Base-by-base conservation (phyloP, 2,113 vertebrate genomes). In the Brachirus orientalis region DNA sequence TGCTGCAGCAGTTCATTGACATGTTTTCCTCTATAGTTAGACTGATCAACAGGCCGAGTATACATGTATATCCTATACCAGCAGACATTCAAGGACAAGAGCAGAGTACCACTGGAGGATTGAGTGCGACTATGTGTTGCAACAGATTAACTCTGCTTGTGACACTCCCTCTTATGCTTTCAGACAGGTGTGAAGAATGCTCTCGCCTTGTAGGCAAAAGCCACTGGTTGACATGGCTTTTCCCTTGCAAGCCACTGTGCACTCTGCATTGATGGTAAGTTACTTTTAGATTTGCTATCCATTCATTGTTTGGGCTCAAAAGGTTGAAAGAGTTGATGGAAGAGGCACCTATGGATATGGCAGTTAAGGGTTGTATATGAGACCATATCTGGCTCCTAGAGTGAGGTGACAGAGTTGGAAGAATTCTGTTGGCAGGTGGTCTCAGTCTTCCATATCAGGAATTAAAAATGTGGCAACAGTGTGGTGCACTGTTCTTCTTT, bases 101-200 rank as follows among this genome's bases (percentile, higher is more conserved):
- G 13, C 55, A 79, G 74, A 73, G 82, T 56, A 80, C 79, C 84
- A 76, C 77, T 51, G 75, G 90, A 72, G 88, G 84, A 88, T 90
- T 63, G 86, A 89, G 89, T 87, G 88, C 89, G 92, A 92, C 92
- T 86, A 89, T 91, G 90, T 63, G 86, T 91, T 88, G 86, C 88
- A 90, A 87, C 88, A 91, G 92, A 92, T 92, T 91, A 92, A 84
- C 87, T 82, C 67, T 86, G 85, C 83, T 82, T 63, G 84, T 89
- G 87, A 90, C 90, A 87, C 85, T 77, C 77, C 75, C 84, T 82
- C 72, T 91, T 91, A 93, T 92, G 83, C 90, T 87, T 64, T 78
- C 56, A 84, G 92, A 92, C 91, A 92, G 91, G 92, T 92, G 89
- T 90, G 88, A 90, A 90, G 89, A 90, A 88, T 89, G 85, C 86